These are phyloP conservation scores for Crocuta crocuta DNA, from an alignment of 2,113 vertebrate species.

Conservation along the genomic window DNA sequence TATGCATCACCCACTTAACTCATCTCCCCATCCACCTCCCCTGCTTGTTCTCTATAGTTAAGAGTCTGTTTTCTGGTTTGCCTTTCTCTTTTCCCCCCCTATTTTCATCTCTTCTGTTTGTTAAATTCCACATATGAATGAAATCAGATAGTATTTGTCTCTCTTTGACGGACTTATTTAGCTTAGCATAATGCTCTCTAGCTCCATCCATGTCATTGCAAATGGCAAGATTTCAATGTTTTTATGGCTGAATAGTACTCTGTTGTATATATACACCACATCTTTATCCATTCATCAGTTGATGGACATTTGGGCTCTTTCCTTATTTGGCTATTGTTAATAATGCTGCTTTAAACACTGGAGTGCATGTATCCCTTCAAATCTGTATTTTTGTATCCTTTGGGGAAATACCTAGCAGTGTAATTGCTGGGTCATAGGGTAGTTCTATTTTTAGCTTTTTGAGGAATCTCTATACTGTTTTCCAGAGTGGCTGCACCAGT, in stretches of 20 bases:
- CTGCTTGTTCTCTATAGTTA: not conserved
- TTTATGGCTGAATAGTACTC: not conserved
- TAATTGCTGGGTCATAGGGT: not conserved
- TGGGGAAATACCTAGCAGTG: not conserved
- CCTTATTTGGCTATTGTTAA: not conserved
- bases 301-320: not conserved
- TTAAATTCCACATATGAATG: no score
- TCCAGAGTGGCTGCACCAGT: not conserved
- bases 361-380: not conserved
- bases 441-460: not conserved
- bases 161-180: no score
- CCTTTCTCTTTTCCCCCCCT: no score
- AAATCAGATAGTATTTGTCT: no score
- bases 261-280: not conserved
- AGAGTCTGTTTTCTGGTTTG: not conserved
- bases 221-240: not conserved
- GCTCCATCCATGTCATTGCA: no score
- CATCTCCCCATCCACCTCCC: not conserved
- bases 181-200: no score
- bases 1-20: not conserved
- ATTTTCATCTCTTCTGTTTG: no score
- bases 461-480: not conserved
- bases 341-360: not conserved
- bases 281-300: not conserved
- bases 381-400: not conserved